These are phyloP conservation scores for Aphelocoma californica DNA, from an alignment of 2,797 vertebrate genomes.

Conservation along the genomic window DNA sequence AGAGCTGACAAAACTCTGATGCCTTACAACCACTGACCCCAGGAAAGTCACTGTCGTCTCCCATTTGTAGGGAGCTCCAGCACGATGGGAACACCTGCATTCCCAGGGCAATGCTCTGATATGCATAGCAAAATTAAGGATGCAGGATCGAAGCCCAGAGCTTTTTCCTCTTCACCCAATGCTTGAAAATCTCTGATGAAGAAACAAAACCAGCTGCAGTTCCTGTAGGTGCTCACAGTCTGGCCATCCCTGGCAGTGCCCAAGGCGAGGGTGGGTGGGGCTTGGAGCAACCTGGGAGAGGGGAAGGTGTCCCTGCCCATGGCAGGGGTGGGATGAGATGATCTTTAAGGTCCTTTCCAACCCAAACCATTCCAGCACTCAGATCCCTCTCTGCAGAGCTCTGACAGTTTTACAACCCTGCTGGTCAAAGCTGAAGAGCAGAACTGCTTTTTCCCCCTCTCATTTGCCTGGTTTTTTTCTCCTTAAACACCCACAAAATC, in stretches of 20 bases:
- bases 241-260: background rate
- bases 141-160: fast-evolving
- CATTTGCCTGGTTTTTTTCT: background rate
- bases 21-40: background rate
- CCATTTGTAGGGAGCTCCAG: background rate
- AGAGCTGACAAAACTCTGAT: background rate
- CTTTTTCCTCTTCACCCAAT: background rate
- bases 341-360: background rate
- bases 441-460: background rate
- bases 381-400: background rate
- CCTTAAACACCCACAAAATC: background rate
- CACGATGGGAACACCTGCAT: background rate
- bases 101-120: background rate
- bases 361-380: background rate
- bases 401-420: background rate
- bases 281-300: background rate
- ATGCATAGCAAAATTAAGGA: background rate
- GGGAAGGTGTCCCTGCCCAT: background rate
- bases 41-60: background rate
- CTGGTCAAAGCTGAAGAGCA: background rate
- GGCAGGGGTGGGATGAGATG: background rate
- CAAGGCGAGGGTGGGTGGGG: background rate
- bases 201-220: background rate
- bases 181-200: fast-evolving
- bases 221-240: background rate